Evolutionary conservation across 2,113 vertebrate genomes (phyloP), one percentile per base, ranked within the genome.

Genomic region (Crotophaga sulcirostris): DNA sequence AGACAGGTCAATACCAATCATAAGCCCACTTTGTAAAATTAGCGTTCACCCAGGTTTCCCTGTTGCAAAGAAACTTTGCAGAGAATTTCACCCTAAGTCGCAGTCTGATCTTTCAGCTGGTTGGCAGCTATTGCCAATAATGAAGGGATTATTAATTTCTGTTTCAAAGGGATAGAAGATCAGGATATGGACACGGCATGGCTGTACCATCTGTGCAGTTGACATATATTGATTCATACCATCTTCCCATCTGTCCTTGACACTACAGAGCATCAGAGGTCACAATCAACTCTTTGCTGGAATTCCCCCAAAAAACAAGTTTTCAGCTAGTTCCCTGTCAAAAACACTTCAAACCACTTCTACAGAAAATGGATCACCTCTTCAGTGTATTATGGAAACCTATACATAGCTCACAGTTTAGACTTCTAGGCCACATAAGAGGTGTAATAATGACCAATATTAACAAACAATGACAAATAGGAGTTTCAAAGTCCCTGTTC

Each of bases 191-290:
- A 98, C 97, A 98, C 97, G 97, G 97, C 95, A 95, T 95, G 97
- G 97, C 97, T 97, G 90, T 97, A 97, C 98, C 98, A 98, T 98
- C 98, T 98, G 98, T 98, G 97, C 96, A 0, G 96, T 80, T 98
- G 98, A 98, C 97, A 98, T 98, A 96, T 97, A 98, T 98, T 98
- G 97, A 98, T 98, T 98, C 97, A 97, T 95, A 97, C 96, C 97
- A 97, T 98, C 97, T 98, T 96, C 96, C 98, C 98, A 98, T 98
- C 98, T 98, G 98, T 98, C 98, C 97, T 98, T 98, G 97, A 98
- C 97, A 98, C 96, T 87, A 97, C 78, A 94, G 94, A 95, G 96
- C 93, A 97, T 92, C 93, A 94, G 94, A 97, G 97, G 97, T 98
- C 97, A 97, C 94, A 94, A 80, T 96, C 97, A 97, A 97, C 97